phyloP scores from a whole-genome alignment of 2,113 vertebrate genomes.

The Dipodomys merriami region DNA sequence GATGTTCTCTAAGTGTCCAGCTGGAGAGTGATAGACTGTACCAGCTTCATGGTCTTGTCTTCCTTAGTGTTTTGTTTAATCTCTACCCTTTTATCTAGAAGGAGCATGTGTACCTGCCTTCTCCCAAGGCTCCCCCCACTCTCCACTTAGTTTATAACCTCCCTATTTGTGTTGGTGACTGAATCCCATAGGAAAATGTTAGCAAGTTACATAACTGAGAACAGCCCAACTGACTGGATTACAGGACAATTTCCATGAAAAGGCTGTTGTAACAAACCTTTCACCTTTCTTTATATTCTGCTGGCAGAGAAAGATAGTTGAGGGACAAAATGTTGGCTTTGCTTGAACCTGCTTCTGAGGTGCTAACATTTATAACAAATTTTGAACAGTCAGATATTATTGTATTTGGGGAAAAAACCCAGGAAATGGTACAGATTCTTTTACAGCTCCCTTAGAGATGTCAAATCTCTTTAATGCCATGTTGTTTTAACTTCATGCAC shows the following conservation, averaged over 20 bases:
- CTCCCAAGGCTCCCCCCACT: background rate
- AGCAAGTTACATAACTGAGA: background rate
- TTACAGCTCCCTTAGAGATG: background rate
- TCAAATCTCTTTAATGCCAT: background rate
- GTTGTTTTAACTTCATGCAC: background rate
- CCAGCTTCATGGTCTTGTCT: background rate
- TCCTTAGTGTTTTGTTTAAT: background rate
- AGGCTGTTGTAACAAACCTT: background rate
- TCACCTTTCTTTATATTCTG: background rate
- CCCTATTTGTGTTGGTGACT: background rate
- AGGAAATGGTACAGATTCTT: background rate
- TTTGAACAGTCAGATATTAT: background rate
- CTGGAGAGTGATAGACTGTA: no score
- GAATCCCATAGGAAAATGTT: background rate
- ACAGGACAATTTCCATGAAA: background rate
- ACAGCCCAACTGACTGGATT: background rate
- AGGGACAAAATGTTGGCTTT: background rate
- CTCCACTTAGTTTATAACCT: background rate
- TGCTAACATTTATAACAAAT: slow-evolving; percentile 17
- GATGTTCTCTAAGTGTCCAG: background rate
- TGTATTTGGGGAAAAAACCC: slow-evolving; percentile 29
- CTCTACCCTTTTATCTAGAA: background rate
- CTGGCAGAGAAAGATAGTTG: background rate
- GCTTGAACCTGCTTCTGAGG: slow-evolving; percentile 10
- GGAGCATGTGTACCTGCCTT: fast-evolving